Evolutionary conservation across 2,888 invertebrate species (phyloP).

Genomic region (Melinopterus prodromus): DNA sequence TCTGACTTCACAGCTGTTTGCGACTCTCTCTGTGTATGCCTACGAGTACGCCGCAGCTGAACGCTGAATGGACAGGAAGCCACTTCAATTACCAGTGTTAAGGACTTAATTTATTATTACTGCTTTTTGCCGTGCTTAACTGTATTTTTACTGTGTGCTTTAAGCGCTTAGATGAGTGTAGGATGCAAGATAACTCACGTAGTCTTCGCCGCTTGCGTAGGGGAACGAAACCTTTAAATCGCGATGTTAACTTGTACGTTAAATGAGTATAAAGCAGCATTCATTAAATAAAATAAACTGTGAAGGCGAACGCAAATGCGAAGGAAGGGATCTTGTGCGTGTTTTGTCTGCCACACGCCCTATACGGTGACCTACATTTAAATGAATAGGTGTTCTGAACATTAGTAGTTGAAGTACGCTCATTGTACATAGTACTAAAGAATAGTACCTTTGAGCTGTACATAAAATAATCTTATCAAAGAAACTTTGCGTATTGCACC

Average conservation of each 20-base stretch:
- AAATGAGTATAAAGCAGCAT: neutral
- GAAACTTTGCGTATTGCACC: too few species aligned
- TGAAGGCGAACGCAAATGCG: neutral
- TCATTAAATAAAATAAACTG: neutral
- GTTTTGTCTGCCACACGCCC: too few species aligned
- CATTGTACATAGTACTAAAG: too few species aligned
- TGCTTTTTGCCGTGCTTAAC: neutral
- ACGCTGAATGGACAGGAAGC: neutral
- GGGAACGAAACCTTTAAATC: neutral
- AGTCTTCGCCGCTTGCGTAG: neutral
- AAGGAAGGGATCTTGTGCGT: too few species aligned
- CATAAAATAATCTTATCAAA: too few species aligned
- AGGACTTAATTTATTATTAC: slow-evolving; percentile 4
- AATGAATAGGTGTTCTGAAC: too few species aligned
- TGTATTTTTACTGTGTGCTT: neutral
- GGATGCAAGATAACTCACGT: neutral
- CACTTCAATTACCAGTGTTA: neutral
- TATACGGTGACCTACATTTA: too few species aligned
- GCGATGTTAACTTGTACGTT: slow-evolving; percentile 4
- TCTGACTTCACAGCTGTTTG: slow-evolving; percentile 4
- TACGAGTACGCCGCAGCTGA: neutral
- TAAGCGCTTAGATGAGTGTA: neutral
- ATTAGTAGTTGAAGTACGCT: too few species aligned
- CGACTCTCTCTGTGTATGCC: neutral
- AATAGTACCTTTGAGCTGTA: too few species aligned